Conservation (phyloP, 2,113 vertebrate genomes). For the Carassius auratus region DNA sequence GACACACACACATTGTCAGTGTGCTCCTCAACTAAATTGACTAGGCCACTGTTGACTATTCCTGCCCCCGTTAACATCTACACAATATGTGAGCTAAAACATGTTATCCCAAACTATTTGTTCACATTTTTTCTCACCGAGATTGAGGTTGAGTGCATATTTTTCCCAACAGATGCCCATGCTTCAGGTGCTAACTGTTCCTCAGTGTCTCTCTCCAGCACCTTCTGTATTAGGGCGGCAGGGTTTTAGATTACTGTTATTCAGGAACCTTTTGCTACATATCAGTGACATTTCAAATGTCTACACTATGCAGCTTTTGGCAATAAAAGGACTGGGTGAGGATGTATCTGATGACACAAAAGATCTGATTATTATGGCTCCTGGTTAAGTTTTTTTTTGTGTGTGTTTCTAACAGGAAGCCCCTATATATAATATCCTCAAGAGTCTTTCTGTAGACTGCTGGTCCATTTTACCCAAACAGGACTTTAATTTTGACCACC, state of each 20-base stretch:
- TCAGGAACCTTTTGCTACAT: slow-evolving; percentile 68
- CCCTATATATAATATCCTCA: slow-evolving; percentile 16
- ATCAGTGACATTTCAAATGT: slow-evolving; percentile 63
- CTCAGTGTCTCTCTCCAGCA: slow-evolving; percentile 80
- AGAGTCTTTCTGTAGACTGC: slow-evolving; percentile 12
- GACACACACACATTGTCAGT: slow-evolving; percentile 14
- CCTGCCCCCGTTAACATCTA: slow-evolving; percentile 67
- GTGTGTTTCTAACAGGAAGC: slow-evolving; percentile 25
- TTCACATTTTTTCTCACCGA: slow-evolving; percentile 79
- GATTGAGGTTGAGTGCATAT: slow-evolving; percentile 78
- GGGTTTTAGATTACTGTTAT: slow-evolving; percentile 74
- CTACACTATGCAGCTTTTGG: slow-evolving; percentile 60
- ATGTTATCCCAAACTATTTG: slow-evolving; percentile 73
- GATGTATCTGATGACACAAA: neutral
- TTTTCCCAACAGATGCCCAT: slow-evolving; percentile 80
- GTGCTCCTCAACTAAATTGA: slow-evolving; percentile 11
- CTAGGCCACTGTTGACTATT: slow-evolving; percentile 66
- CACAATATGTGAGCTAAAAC: slow-evolving; percentile 74
- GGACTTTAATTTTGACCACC: slow-evolving; percentile 17
- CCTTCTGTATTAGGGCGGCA: slow-evolving; percentile 79
- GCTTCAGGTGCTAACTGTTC: slow-evolving; percentile 79
- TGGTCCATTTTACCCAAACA: slow-evolving; percentile 6
- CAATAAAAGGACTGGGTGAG: slow-evolving; percentile 35
- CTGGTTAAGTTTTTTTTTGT: slow-evolving; percentile 13
- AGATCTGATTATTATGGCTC: slow-evolving; percentile 1